Conservation (phyloP, 2,797 vertebrate genomes). For the Sebastolobus altivelis region DNA sequence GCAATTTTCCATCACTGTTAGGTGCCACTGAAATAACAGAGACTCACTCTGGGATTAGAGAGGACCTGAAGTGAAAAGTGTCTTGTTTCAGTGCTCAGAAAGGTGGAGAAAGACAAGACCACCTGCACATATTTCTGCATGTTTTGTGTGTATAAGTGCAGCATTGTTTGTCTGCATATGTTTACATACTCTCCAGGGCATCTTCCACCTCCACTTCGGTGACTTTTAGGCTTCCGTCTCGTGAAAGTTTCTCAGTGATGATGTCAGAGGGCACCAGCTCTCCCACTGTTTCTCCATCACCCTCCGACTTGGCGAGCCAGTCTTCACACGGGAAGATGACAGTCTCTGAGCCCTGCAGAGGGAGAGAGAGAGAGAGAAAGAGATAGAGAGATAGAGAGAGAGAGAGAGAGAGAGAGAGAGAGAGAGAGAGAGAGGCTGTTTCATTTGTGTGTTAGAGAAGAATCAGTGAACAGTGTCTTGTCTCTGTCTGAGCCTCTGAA, state of each 20-base stretch:
- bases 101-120: background rate
- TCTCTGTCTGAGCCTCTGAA: background rate
- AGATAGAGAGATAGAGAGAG: no score
- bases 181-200: conserved; percentile 92
- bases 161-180: background rate
- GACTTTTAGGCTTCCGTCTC: conserved; percentile 93
- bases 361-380: background rate
- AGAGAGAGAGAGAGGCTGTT: no score
- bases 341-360: conserved; percentile 92
- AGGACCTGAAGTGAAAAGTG: conserved; percentile 13
- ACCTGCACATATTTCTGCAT: background rate
- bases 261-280: conserved; percentile 96
- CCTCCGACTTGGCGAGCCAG: conserved; percentile 97
- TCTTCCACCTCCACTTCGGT: conserved; percentile 95
- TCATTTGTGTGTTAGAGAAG: background rate
- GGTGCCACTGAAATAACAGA: conserved; percentile 29
- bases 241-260: conserved; percentile 93
- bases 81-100: conserved; percentile 10
- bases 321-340: conserved; percentile 93
- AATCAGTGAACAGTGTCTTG: background rate
- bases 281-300: conserved; percentile 92
- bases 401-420: background rate
- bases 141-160: background rate
- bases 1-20: conserved; percentile 19
- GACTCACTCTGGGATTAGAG: conserved; percentile 9